phyloP scores from a whole-genome alignment of 2,888 invertebrate species.

The Pseudolycoriella hygida region DNA sequence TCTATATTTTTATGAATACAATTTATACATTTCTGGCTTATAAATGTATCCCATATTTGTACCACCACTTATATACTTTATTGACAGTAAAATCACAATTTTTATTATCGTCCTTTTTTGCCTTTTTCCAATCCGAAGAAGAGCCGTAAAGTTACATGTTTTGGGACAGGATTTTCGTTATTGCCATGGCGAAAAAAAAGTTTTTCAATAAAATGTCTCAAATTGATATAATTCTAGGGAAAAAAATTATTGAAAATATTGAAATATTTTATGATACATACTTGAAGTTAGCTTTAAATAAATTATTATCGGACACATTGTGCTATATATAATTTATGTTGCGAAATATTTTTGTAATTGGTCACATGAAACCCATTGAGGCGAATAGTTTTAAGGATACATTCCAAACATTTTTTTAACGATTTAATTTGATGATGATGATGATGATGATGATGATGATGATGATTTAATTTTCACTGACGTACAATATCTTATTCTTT shows the following conservation, averaged over 20 bases:
- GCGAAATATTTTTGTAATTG: too few relatives aligned
- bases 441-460: too few relatives aligned
- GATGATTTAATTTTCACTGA: too few relatives aligned
- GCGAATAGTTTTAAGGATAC: too few relatives aligned
- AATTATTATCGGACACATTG: too few relatives aligned
- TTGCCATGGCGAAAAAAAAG: not conserved
- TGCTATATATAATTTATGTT: too few relatives aligned
- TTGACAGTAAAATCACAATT: constrained; percentile 1
- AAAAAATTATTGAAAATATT: not conserved
- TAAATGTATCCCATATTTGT: not conserved
- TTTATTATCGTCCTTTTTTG: not conserved
- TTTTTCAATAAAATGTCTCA: constrained; percentile 1
- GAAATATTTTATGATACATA: not conserved
- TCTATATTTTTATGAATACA: not conserved
- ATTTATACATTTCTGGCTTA: not conserved
- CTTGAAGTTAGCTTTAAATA: too few relatives aligned
- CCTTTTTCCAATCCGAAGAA: not conserved
- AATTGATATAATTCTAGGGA: not conserved
- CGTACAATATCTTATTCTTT: too few relatives aligned
- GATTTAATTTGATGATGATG: too few relatives aligned
- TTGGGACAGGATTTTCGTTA: not conserved
- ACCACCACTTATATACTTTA: constrained; percentile 1
- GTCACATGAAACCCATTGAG: too few relatives aligned
- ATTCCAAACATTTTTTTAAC: too few relatives aligned
- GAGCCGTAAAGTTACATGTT: constrained; percentile 1